These are phyloP conservation scores for Gymnothorax reevesii DNA, from an alignment of 2,797 vertebrate species.

Conservation along the genomic window DNA sequence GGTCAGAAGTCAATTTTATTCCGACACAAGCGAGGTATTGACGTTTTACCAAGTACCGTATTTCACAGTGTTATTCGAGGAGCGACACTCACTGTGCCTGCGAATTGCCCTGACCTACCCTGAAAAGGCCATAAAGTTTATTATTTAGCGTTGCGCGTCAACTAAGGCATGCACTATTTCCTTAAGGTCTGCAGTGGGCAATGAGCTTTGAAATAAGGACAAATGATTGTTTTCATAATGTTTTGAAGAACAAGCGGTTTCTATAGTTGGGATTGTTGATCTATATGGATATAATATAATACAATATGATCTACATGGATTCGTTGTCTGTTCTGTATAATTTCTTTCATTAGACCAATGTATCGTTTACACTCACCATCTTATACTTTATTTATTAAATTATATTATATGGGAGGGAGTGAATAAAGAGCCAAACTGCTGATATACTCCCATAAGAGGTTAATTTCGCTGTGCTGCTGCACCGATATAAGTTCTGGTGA, in stretches of 20 bases:
- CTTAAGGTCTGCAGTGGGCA: background rate
- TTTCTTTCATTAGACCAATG: too few relatives aligned
- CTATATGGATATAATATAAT: too few relatives aligned
- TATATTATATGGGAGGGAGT: background rate
- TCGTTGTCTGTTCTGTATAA: too few relatives aligned
- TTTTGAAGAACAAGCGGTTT: background rate
- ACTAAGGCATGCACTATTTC: background rate
- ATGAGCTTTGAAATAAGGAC: background rate
- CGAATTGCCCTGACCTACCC: constrained; percentile 3
- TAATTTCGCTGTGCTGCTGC: background rate
- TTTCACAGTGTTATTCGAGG: background rate
- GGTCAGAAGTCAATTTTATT: background rate
- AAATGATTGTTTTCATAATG: background rate
- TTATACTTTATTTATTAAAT: too few relatives aligned
- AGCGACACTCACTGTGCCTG: background rate
- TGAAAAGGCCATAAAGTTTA: constrained; percentile 6
- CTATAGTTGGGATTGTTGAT: background rate
- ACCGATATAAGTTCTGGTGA: background rate
- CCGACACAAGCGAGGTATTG: background rate
- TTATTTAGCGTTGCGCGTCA: background rate
- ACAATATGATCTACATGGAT: too few relatives aligned
- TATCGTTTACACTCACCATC: too few relatives aligned
- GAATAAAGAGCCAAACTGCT: background rate
- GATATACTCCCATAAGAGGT: background rate
- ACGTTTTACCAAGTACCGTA: background rate